Evolutionary conservation across 1,140 invertebrate genomes (phyloP), one percentile per base, ranked within the genome.

Genomic region (Aphaenogaster floridana): DNA sequence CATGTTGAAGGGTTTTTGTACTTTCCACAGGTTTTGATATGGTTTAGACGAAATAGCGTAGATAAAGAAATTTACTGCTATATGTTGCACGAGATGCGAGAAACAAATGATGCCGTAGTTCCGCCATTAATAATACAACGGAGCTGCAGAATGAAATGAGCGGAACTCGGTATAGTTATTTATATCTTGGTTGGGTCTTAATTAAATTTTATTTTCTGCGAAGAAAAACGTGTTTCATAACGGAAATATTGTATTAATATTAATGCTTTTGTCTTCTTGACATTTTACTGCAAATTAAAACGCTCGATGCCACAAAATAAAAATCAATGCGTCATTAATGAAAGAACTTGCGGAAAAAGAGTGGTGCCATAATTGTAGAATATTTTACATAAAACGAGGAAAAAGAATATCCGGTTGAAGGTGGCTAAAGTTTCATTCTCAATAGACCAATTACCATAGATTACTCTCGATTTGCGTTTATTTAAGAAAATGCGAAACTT

Each of bases 191-290:
- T 66, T n/a, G 42, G 36, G 54, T 69, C 48, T 69, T 81, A 81
- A 80, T 81, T 42, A 71, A 69, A 54, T 81, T 81, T 52, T 80
- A 68, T 50, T 50, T 80, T 54, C 78, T 39, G 34, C 39, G 34
- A 21, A 21, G 59, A 50, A 50, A 64, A 52, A 78, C 17, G 13
- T 54, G 28, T 78, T 79, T 52, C 6, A 39, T 21, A 50, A 39
- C n/a, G 45, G 28, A 63, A 48, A 39, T 57, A 45, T 68, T 39
- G n/a, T 52, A 66, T 63, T 63, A 48, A 61, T 34, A 78, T 64
- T 48, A 45, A 79, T 11, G 11, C n/a, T 66, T 36, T 79, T 66
- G 7, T 42, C 17, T 6, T 39, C 39, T 45, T 59, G n/a, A 71
- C 6, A 59, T 45, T 42, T 13, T 36, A 39, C 64, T 34, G 21